Evolutionary conservation across 1,140 invertebrate genomes (phyloP).

Genomic region (Rhagoletis zephyria): DNA sequence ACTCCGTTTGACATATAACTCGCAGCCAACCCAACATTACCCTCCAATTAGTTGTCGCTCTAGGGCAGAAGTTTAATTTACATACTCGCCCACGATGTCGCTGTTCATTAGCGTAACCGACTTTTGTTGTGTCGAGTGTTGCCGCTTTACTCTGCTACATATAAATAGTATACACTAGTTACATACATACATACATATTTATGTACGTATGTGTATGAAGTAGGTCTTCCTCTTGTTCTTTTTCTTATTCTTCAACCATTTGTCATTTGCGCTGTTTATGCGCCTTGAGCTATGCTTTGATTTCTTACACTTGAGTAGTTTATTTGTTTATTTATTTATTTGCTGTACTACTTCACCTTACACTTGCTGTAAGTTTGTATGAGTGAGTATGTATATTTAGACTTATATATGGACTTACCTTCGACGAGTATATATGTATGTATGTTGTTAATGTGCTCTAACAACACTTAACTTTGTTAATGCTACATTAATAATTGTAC

Average conservation of each 20-base stretch:
- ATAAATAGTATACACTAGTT: neutral
- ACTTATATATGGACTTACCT: neutral
- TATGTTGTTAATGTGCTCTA: neutral
- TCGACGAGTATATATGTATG: neutral
- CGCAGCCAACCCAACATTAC: neutral
- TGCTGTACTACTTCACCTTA: neutral
- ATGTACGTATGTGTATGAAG: no score
- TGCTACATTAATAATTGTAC: conserved; percentile 46
- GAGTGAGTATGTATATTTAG: neutral
- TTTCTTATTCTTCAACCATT: neutral
- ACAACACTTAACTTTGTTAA: conserved; percentile 52
- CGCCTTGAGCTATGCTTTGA: conserved; percentile 49
- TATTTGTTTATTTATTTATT: conserved; percentile 31
- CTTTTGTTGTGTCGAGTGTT: conserved; percentile 11
- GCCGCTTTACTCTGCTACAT: neutral
- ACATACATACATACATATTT: neutral
- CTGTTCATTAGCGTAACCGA: conserved; percentile 32
- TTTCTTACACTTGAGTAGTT: conserved; percentile 46
- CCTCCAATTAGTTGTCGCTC: neutral
- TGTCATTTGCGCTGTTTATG: conserved; percentile 4
- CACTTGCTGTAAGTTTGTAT: neutral
- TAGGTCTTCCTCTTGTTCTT: neutral
- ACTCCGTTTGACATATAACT: neutral
- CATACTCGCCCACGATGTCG: neutral
- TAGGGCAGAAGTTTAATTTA: neutral